A percentile compares a stretch with the other conserved stretches of the same genome.
Evolutionary conservation across 2,113 vertebrate species (phyloP).

Genomic region (Nothocercus nigrocapillus): DNA sequence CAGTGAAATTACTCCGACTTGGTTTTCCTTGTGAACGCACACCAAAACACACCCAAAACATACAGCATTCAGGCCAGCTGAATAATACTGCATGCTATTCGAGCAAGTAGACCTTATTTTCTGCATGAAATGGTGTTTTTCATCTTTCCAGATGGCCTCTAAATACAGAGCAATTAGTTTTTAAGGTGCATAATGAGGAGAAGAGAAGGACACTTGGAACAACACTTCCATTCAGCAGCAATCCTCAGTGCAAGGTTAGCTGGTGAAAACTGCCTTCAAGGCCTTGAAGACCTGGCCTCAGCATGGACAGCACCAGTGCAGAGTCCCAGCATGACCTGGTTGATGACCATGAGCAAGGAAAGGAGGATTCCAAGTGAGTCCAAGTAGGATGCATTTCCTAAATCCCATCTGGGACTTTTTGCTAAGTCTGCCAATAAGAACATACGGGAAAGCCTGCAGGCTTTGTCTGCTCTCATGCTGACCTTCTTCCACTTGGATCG

Average conservation of each 20-base stretch:
- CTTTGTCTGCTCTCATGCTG: neutral
- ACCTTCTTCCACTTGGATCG: neutral
- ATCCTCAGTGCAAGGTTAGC: neutral
- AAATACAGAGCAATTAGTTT: neutral
- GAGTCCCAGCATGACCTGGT: neutral
- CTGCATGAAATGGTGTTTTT: neutral
- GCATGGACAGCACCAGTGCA: rapidly evolving
- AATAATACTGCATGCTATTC: neutral
- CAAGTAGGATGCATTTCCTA: rapidly evolving
- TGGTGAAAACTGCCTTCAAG: neutral
- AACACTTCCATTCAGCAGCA: neutral
- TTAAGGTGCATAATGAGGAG: neutral
- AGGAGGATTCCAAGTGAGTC: neutral
- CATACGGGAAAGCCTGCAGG: neutral
- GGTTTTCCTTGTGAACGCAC: neutral
- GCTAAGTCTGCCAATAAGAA: neutral
- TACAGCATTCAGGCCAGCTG: neutral
- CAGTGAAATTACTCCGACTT: neutral
- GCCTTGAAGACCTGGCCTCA: neutral
- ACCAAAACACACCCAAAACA: neutral
- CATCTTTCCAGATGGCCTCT: neutral
- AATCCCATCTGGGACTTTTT: neutral
- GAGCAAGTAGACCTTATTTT: neutral
- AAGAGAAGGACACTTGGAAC: neutral
- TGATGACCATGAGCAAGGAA: neutral